A percentile compares a stretch with the other conserved stretches of the same genome.
phyloP scores from a whole-genome alignment of 2,113 vertebrate species.

The Agelaius tricolor region DNA sequence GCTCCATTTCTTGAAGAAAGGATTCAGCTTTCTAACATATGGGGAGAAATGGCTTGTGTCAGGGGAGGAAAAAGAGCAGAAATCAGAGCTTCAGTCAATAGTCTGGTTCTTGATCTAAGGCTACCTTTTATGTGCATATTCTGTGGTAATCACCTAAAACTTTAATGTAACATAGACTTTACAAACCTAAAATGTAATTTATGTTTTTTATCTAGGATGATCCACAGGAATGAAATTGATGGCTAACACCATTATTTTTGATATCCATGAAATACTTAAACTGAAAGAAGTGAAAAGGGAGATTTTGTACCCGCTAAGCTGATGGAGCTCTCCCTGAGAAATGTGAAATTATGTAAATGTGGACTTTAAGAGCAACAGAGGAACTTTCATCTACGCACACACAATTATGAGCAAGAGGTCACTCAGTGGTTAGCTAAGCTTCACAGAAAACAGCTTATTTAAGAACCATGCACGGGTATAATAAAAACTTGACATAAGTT shows the following conservation, averaged over 20 bases:
- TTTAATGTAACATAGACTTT: slow-evolving; percentile 41
- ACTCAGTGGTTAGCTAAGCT: slow-evolving; percentile 30
- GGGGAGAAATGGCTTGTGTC: not conserved
- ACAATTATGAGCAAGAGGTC: slow-evolving; percentile 18
- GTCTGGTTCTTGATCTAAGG: slow-evolving; percentile 14
- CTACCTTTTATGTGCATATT: slow-evolving; percentile 31
- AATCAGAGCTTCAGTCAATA: slow-evolving; percentile 15
- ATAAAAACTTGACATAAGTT: slow-evolving; percentile 8
- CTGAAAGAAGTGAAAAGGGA: slow-evolving; percentile 25
- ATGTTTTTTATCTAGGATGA: slow-evolving; percentile 64
- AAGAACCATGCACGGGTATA: not conserved
- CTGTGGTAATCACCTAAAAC: slow-evolving; percentile 52
- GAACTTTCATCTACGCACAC: slow-evolving; percentile 22
- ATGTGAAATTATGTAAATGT: slow-evolving; percentile 70
- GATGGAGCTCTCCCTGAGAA: slow-evolving; percentile 28
- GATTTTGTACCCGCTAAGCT: slow-evolving; percentile 41
- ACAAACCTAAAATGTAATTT: slow-evolving; percentile 60
- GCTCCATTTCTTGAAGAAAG: not conserved
- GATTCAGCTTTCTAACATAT: slow-evolving; percentile 22
- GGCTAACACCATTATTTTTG: slow-evolving; percentile 51
- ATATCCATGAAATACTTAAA: slow-evolving; percentile 65
- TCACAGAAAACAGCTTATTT: slow-evolving; percentile 22
- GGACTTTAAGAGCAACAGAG: slow-evolving; percentile 23
- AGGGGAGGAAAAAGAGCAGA: not conserved
- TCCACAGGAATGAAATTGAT: slow-evolving; percentile 52